Evolutionary conservation across 2,797 vertebrate genomes (phyloP), one percentile per base, ranked within the genome.

Genomic region (Amazona finschi): DNA sequence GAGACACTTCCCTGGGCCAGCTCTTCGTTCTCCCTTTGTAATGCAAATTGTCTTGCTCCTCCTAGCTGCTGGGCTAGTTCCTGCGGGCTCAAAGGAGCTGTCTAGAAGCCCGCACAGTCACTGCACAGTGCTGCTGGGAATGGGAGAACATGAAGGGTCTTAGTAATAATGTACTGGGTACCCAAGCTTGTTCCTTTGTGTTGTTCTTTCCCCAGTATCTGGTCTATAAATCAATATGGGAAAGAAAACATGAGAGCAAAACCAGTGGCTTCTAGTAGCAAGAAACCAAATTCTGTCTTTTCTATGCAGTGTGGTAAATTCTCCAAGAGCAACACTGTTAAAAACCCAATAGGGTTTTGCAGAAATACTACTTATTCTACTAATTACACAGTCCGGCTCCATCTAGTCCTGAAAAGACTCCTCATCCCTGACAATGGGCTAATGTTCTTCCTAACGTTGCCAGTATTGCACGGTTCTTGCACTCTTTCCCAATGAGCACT

Each of bases 401-500:
- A 20, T 33, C 46, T 76, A 44, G n/a, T 61, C 46, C 25, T n/a
- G 50, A 58, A 49, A 46, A 91, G 62, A 41, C 30, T 89, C 18
- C 4, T 41, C 25, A 21, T 66, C 31, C 73, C 76, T 92, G 84
- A 71, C 64, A 72, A 8, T 0, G 9, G 69, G 47, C 80, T 82
- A 44, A 72, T 2, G 31, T 22, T 52, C 87, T 87, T 67, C 21
- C 76, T 92, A 81, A 27, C 1, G 1, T 0, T 92, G 84, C 92
- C 87, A 80, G 55, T 10, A 22, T 76, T 67, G 47, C 58, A 55
- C 46, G 36, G 60, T 58, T 81, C 52, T 87, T 85, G 47, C 49
- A 79, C 58, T 93, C 44, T 66, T 95, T 88, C 89, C 95, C 90
- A 95, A 96, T 81, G 95, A 96, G 92, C 91, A 95, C 92, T 93